Evolutionary conservation across 2,888 invertebrate genomes (phyloP).

Genomic region (Harpalus rubripes): DNA sequence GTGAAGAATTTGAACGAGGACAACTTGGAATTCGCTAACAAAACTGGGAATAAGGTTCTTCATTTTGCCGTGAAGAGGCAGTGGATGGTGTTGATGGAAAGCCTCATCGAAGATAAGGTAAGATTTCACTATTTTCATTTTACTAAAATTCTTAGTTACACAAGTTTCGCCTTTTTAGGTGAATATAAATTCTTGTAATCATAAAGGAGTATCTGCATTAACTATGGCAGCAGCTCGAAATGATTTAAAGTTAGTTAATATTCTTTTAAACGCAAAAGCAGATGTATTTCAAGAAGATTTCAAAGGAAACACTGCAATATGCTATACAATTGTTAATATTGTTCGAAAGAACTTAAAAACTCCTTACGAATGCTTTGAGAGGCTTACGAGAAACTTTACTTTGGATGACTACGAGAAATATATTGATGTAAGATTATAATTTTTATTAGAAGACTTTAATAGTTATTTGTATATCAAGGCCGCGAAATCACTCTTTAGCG

Average conservation of each 20-base stretch:
- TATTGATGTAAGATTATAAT: conserved; percentile 68
- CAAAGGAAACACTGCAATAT: conserved; percentile 75
- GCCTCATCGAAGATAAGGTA: conserved; percentile 73
- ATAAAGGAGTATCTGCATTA: conserved; percentile 75
- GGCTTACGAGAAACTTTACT: conserved; percentile 35
- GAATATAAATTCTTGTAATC: conserved; percentile 72
- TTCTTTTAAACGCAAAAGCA: conserved; percentile 73
- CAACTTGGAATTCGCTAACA: conserved; percentile 74
- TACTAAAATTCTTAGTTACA: no score
- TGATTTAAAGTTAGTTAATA: conserved; percentile 72
- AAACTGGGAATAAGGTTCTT: conserved; percentile 75
- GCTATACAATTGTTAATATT: conserved; percentile 75
- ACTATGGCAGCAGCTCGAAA: conserved; percentile 76
- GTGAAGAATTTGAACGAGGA: conserved; percentile 72
- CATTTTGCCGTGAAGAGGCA: conserved; percentile 76
- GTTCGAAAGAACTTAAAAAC: conserved; percentile 73
- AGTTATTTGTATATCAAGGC: no score
- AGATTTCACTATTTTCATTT: not conserved
- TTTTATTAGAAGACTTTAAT: no score
- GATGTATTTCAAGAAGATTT: conserved; percentile 74
- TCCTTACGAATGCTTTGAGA: conserved; percentile 72
- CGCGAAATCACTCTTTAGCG: no score
- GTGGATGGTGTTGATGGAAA: conserved; percentile 74
- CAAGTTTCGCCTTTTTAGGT: conserved; percentile 70
- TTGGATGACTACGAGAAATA: conserved; percentile 6